A percentile compares a stretch with the other conserved stretches of the same genome.
Conservation (phyloP, 2,797 vertebrate species). For the Pagetopsis macropterus region DNA sequence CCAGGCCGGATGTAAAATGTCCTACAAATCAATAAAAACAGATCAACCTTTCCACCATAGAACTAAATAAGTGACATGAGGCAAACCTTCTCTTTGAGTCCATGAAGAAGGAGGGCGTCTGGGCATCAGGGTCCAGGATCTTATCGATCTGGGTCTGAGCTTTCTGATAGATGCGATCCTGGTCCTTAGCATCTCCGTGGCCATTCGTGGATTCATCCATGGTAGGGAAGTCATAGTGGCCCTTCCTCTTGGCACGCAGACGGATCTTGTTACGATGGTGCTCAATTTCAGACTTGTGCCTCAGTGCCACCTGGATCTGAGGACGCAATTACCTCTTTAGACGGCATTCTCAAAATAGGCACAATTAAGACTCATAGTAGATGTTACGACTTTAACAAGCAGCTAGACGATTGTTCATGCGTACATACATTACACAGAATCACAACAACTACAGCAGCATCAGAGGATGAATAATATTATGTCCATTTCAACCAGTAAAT, state of each 20-base stretch:
- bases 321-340: background rate
- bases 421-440: background rate
- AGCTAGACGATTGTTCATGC: background rate
- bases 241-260: constrained; percentile 95
- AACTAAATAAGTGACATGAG: background rate
- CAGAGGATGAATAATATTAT: background rate
- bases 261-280: constrained; percentile 99
- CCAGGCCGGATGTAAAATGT: background rate
- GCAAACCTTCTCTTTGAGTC: constrained; percentile 92
- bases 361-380: background rate
- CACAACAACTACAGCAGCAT: background rate
- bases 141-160: constrained; percentile 97
- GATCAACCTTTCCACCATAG: background rate
- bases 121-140: constrained; percentile 92
- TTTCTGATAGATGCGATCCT: constrained; percentile 92
- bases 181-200: constrained; percentile 88
- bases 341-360: background rate
- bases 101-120: constrained; percentile 89
- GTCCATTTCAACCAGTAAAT: constrained; percentile 15
- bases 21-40: background rate
- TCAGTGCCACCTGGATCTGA: constrained; percentile 94
- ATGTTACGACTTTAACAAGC: background rate
- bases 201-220: constrained; percentile 89
- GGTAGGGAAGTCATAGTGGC: constrained; percentile 96
- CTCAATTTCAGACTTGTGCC: constrained; percentile 98